Evolutionary conservation across 2,888 invertebrate genomes (phyloP).

Genomic region (Erebia palarica): DNA sequence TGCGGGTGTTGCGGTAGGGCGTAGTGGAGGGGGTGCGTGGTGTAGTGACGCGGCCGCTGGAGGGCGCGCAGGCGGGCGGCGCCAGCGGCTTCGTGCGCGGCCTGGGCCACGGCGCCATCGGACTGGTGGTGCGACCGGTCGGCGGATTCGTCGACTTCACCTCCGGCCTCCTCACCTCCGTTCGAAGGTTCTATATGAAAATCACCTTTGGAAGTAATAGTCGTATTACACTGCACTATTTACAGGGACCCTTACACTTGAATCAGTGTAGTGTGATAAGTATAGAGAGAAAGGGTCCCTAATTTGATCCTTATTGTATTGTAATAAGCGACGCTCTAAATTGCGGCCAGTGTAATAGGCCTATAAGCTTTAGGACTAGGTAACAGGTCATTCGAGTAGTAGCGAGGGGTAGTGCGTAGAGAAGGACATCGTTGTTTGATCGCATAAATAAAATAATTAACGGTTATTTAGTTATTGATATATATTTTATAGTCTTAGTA

Average conservation of each 20-base stretch:
- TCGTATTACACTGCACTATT: too few relatives aligned
- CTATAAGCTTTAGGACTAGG: slow-evolving; percentile 2
- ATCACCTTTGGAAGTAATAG: slow-evolving; percentile 16
- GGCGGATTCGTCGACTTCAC: slow-evolving; percentile 70
- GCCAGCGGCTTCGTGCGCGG: slow-evolving; percentile 64
- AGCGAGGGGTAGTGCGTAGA: neutral
- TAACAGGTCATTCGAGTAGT: neutral
- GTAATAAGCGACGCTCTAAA: too few relatives aligned
- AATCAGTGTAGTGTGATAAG: too few relatives aligned
- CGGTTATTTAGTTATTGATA: neutral
- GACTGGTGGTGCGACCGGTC: slow-evolving; percentile 64
- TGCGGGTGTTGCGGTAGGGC: slow-evolving; percentile 50
- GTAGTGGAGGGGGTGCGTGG: slow-evolving; percentile 67
- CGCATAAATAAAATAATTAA: neutral
- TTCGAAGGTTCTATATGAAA: slow-evolving; percentile 59
- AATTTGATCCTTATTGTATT: too few relatives aligned
- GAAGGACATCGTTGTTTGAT: neutral
- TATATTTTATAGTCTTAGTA: too few relatives aligned
- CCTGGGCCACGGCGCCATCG: slow-evolving; percentile 61
- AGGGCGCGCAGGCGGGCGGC: slow-evolving; percentile 61
- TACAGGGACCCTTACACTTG: too few relatives aligned
- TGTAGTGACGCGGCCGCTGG: slow-evolving; percentile 57
- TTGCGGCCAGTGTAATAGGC: too few relatives aligned
- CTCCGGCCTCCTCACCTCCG: slow-evolving; percentile 61
- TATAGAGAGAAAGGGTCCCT: too few relatives aligned